Evolutionary conservation across 2,797 vertebrate genomes (phyloP).

Genomic region (Phoeniculus purpureus): DNA sequence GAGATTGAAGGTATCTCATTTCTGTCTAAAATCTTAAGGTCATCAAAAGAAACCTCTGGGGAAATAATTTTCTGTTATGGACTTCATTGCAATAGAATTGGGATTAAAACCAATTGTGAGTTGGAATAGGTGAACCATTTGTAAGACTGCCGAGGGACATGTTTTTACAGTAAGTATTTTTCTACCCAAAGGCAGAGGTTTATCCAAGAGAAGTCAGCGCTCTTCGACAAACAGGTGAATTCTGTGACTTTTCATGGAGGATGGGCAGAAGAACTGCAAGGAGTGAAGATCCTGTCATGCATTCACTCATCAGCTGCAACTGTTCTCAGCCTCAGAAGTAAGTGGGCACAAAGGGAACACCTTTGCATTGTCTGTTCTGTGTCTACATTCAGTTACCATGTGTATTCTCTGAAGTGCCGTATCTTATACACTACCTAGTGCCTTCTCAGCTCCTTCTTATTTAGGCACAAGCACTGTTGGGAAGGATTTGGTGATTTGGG

Average conservation of each 20-base stretch:
- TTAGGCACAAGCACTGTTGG: neutral
- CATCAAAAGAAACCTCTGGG: neutral
- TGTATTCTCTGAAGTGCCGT: neutral
- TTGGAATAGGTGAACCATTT: neutral
- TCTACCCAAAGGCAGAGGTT: neutral
- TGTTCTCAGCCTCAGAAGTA: neutral
- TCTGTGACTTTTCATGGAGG: neutral
- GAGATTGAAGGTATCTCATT: neutral
- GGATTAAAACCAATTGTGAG: neutral
- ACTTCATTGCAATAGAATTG: neutral
- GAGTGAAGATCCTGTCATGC: neutral
- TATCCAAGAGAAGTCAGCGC: neutral
- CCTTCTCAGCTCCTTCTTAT: neutral
- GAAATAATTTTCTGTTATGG: neutral
- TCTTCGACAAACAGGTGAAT: neutral
- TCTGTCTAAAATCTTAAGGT: neutral
- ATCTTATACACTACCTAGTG: neutral
- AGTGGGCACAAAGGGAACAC: neutral
- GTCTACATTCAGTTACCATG: neutral
- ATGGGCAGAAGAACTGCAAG: neutral
- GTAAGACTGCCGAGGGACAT: neutral
- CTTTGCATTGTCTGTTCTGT: neutral
- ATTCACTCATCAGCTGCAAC: neutral
- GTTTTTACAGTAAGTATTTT: neutral
- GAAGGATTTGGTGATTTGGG: neutral